These are phyloP conservation scores for Papilio dardanus DNA, from an alignment of 1,140 invertebrate species.

Conservation along the genomic window DNA sequence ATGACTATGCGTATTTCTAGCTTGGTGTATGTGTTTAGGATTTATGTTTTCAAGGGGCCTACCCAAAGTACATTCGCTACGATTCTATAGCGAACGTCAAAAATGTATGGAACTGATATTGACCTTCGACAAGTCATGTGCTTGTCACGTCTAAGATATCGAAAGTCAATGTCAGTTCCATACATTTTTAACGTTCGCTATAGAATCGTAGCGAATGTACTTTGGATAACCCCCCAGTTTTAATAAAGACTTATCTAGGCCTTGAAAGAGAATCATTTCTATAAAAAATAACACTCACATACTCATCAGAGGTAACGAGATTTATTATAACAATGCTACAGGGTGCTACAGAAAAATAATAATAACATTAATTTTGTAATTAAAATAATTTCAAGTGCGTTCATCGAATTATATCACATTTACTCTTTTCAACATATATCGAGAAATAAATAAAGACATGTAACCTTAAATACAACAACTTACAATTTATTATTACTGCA, in stretches of 20 bases:
- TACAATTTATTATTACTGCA: conserved; percentile 16
- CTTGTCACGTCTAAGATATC: too few species aligned
- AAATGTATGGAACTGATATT: too few species aligned
- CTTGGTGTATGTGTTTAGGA: not conserved
- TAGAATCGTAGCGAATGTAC: too few species aligned
- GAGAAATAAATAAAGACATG: not conserved
- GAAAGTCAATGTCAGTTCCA: too few species aligned
- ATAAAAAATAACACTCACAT: not conserved
- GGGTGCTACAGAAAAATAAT: not conserved
- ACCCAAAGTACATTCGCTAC: too few species aligned
- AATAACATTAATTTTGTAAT: not conserved
- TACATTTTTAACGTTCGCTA: too few species aligned
- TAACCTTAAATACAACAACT: conserved; percentile 1
- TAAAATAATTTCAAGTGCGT: not conserved
- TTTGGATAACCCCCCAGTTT: too few species aligned
- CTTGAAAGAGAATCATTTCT: not conserved
- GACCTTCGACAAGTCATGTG: too few species aligned
- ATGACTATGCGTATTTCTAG: not conserved
- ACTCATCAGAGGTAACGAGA: not conserved
- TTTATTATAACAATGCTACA: not conserved
- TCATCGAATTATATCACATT: not conserved
- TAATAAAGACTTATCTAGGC: conserved; percentile 6
- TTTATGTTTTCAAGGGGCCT: not conserved
- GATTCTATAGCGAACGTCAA: too few species aligned
- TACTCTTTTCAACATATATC: not conserved